A percentile compares a stretch with the other conserved stretches of the same genome.
Evolutionary conservation across 2,113 vertebrate species (phyloP).

Genomic region (Paramormyrops kingsleyae): DNA sequence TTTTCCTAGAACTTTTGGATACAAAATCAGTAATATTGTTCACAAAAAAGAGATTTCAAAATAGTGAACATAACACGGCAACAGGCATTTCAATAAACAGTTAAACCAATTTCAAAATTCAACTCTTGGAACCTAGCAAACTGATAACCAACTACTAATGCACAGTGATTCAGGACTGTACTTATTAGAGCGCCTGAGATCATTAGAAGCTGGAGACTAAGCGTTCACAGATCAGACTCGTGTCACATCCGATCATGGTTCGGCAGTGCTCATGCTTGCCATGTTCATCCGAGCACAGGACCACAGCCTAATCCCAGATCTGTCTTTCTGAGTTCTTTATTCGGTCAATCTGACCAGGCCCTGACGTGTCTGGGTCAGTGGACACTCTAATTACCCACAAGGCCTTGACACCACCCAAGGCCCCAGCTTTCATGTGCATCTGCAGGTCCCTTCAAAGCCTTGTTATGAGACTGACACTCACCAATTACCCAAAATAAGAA

Average conservation of each 20-base stretch:
- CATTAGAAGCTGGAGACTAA: not conserved
- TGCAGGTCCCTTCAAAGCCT: conserved; percentile 75
- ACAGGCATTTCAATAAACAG: not conserved
- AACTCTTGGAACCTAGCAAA: not conserved
- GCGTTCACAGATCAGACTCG: not conserved
- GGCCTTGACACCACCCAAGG: conserved; percentile 68
- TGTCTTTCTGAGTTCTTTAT: not conserved
- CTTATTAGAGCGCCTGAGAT: not conserved
- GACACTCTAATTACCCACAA: conserved; percentile 66
- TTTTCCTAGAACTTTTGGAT: not conserved
- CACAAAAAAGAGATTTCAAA: not conserved
- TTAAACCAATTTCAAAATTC: not conserved
- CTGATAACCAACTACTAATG: not conserved
- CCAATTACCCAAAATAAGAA: conserved; percentile 73
- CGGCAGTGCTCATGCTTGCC: not conserved
- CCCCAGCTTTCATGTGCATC: conserved; percentile 72
- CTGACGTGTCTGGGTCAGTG: conserved; percentile 65
- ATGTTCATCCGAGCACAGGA: not conserved
- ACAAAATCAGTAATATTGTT: not conserved
- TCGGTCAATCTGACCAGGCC: conserved; percentile 23
- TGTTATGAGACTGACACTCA: conserved; percentile 69
- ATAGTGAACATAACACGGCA: not conserved
- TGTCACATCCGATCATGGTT: not conserved
- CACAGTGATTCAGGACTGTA: not conserved
- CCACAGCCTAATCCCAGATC: not conserved